Percentiles rank a stretch among this genome's conserved stretches.
phyloP scores from a whole-genome alignment of 2,797 vertebrate genomes.

The Orestias chungarensis region DNA sequence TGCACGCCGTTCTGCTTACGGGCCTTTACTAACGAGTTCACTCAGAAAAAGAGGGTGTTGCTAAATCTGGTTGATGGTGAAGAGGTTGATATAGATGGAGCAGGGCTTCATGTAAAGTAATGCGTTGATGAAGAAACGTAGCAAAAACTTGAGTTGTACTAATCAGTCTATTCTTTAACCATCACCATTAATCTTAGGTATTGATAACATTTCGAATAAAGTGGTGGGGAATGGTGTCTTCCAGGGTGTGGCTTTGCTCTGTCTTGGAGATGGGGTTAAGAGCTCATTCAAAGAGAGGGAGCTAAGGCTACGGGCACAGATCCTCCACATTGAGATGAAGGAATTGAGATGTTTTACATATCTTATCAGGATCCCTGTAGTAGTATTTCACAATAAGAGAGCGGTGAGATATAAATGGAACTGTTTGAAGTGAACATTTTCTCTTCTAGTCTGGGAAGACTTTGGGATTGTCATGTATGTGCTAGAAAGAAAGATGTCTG shows the following conservation, averaged over 20 bases:
- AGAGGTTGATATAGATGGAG: not conserved
- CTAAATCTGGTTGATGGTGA: not conserved
- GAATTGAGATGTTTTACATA: not conserved
- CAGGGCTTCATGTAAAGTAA: not conserved
- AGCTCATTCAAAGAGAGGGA: not conserved
- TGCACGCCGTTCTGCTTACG: not conserved
- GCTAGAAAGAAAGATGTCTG: not conserved
- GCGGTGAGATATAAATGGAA: not conserved
- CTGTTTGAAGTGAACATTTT: not conserved
- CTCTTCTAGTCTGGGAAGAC: not conserved
- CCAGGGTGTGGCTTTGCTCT: not conserved
- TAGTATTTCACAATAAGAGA: not conserved
- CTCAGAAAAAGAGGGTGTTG: not conserved
- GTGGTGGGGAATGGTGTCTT: not conserved
- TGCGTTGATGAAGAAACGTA: not conserved
- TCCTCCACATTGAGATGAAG: not conserved
- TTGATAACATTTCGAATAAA: not conserved
- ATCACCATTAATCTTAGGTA: not conserved
- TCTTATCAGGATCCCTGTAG: not conserved
- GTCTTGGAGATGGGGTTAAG: not conserved
- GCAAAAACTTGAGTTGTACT: not conserved
- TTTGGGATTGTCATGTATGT: not conserved
- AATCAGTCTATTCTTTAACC: not conserved
- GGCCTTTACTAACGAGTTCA: not conserved
- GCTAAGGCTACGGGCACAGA: not conserved